Evolutionary conservation across 2,888 invertebrate genomes (phyloP), one percentile per base, ranked within the genome.

Genomic region (Odontothrips loti): DNA sequence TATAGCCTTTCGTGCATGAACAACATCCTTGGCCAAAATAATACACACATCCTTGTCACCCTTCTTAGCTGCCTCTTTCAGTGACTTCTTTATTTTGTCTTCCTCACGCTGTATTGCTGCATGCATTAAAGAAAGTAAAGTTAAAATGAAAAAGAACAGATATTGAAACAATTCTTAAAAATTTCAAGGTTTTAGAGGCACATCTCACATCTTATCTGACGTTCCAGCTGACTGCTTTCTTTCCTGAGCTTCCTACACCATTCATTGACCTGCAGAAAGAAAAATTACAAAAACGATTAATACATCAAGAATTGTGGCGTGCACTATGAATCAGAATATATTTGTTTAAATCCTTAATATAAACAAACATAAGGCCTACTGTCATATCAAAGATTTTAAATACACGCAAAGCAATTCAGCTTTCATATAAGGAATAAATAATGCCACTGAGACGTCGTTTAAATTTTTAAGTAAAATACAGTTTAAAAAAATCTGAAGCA

Each of bases 11-110:
- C 96, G 90, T 0, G 98, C 95, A 83, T 94, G 89, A 58, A 98
- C 91, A 79, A 99, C 91, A 89, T 98, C 98, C 86, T 96, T 98
- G 0, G 98, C 99, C 81, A 98, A 89, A 85, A 98, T 95, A 81
- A 93, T 91, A 86, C 98, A 98, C 0, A 98, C 95, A 87, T 97
- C 98, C 85, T 94, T 95, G 86, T 99, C 98, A 82, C 93, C 95
- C 86, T 98, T 98, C 84, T 96, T 93, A 0, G 98, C 99, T 2
- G 99, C 97, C 86, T 98, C 97, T 87, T 98, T 99, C 47, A 99
- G 87, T 0, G 97, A 94, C 80, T 92, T 89, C 86, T 97, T 98
- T 0, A 98, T 96, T 89, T 99, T 99, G 51, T 97, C 97, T 88
- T 99, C 99, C 88, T 99, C 99, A 78, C 98, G 90, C 87, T 98